phyloP scores from a whole-genome alignment of 1,140 invertebrate genomes.

The Procambarus virginalis region DNA sequence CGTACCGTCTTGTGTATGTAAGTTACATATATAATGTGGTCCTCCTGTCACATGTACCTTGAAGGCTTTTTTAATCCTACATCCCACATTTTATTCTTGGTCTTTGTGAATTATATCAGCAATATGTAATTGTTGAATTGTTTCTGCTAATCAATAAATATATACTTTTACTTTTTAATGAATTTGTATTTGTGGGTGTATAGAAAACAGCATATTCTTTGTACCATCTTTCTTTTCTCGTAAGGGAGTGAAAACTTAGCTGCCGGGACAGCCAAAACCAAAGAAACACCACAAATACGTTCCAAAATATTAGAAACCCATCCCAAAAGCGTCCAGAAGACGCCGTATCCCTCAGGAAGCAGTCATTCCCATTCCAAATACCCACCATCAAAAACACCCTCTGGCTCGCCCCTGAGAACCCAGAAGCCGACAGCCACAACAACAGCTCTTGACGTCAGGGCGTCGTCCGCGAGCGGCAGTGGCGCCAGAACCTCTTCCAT shows the following conservation, averaged over 20 bases:
- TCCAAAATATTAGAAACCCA: neutral
- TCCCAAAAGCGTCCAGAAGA: conserved; percentile 2
- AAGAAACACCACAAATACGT: neutral
- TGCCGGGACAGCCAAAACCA: conserved; percentile 6
- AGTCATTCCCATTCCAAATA: conserved; percentile 26
- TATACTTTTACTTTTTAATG: neutral
- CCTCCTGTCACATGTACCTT: too few species aligned
- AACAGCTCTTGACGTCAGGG: neutral
- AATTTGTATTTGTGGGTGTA: neutral
- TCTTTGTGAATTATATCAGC: too few species aligned
- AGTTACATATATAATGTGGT: too few species aligned
- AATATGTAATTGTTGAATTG: too few species aligned
- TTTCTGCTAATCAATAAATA: too few species aligned
- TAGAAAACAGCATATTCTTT: conserved; percentile 54
- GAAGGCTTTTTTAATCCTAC: too few species aligned
- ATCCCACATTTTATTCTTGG: too few species aligned
- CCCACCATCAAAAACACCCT: conserved; percentile 17
- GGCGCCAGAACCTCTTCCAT: neutral
- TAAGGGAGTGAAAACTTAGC: conserved; percentile 64
- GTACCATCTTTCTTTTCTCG: conserved; percentile 47
- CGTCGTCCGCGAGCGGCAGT: neutral
- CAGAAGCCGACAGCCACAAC: neutral
- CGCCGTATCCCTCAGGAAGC: neutral
- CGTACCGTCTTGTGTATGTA: too few species aligned
- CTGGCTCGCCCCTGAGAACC: conserved; percentile 5